Conservation (phyloP, 2,888 invertebrate species). For the Chirona hameri region DNA sequence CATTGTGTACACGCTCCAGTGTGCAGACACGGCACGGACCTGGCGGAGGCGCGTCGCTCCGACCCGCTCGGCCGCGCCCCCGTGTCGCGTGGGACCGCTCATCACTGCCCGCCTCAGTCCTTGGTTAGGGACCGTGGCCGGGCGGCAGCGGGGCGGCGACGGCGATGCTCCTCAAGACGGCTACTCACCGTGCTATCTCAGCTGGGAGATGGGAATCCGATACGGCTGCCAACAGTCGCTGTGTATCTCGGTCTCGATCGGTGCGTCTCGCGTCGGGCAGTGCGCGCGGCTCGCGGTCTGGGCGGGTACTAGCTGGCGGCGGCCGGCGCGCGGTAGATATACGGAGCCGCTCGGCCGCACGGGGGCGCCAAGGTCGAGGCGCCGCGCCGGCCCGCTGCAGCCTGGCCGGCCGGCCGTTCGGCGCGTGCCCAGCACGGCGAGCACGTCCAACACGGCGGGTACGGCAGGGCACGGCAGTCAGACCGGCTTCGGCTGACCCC, state of each 20-base stretch:
- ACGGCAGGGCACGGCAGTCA: no score
- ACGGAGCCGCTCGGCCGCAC: slow-evolving; percentile 35
- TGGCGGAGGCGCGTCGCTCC: neutral
- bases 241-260: neutral
- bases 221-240: neutral
- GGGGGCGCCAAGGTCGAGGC: slow-evolving; percentile 40
- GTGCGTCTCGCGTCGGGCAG: no score
- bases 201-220: neutral
- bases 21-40: no score
- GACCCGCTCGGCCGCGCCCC: neutral
- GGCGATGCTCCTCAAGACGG: neutral
- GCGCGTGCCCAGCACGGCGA: no score
- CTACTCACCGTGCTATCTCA: neutral
- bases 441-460: no score
- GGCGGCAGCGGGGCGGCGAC: no score
- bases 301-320: neutral
- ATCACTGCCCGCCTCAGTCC: neutral
- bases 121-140: neutral
- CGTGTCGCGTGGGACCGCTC: neutral
- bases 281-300: neutral
- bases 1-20: neutral
- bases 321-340: slow-evolving; percentile 14
- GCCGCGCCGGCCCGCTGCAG: slow-evolving; percentile 45
- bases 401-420: no score
- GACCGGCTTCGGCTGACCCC: no score